Evolutionary conservation across 2,888 invertebrate species (phyloP).

Genomic region (Terebella lapidaria): DNA sequence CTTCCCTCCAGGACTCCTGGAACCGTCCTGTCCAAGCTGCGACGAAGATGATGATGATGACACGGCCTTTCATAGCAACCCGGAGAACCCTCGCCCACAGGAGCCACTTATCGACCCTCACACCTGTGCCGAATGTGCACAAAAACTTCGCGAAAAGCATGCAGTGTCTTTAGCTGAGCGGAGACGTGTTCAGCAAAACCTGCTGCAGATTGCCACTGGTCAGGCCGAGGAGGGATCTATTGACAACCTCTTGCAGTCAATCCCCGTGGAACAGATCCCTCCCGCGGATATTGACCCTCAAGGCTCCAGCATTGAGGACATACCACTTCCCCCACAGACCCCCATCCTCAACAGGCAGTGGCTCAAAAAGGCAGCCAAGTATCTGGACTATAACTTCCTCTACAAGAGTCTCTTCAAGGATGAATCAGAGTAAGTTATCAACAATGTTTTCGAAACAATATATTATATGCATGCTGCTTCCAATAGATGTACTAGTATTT

Average conservation of each 20-base stretch:
- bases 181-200: not conserved
- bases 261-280: not conserved
- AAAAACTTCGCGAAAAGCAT: no score
- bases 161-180: not conserved
- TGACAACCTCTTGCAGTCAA: not conserved
- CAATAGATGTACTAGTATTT: no score
- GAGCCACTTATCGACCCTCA: not conserved
- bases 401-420: not conserved
- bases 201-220: not conserved
- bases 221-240: not conserved
- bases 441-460: not conserved
- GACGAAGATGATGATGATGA: not conserved
- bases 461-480: not conserved
- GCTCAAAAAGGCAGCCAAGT: not conserved
- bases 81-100: not conserved
- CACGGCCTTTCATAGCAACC: not conserved
- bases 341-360: conserved; percentile 4
- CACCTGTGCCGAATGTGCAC: not conserved
- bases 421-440: not conserved
- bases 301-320: not conserved
- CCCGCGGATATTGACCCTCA: not conserved
- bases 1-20: not conserved
- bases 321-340: not conserved
- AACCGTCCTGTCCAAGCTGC: not conserved
- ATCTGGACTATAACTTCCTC: conserved; percentile 1